These are phyloP conservation scores for Bellardia pandia DNA, from an alignment of 2,888 invertebrate genomes.

Conservation along the genomic window DNA sequence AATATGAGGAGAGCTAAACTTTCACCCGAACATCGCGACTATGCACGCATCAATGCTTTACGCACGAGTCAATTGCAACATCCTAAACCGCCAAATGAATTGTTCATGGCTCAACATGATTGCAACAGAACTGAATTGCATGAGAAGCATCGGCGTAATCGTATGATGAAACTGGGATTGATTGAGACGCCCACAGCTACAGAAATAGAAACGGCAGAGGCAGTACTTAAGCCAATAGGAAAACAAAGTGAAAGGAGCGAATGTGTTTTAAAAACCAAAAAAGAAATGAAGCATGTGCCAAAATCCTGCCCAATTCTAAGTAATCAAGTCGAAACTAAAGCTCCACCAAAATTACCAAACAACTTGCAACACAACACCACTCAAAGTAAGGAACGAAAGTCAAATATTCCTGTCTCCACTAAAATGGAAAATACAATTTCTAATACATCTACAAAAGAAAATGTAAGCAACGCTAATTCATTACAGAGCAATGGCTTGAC, in stretches of 20 bases:
- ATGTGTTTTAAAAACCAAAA: background rate
- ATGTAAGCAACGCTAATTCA: accelerated
- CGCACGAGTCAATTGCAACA: slow-evolving; percentile 8
- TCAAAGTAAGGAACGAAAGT: background rate
- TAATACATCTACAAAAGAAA: background rate
- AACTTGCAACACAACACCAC: background rate
- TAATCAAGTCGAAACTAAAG: background rate
- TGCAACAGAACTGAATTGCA: slow-evolving; percentile 52
- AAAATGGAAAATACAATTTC: background rate
- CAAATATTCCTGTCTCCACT: background rate
- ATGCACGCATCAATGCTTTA: slow-evolving; percentile 3
- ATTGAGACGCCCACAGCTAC: background rate
- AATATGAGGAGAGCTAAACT: background rate
- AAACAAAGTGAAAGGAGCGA: background rate
- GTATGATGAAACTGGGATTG: slow-evolving; percentile 67
- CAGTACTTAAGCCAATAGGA: background rate
- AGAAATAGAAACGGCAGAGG: background rate
- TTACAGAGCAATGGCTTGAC: background rate
- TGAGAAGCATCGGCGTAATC: slow-evolving; percentile 68
- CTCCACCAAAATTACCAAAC: no score
- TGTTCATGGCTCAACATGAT: slow-evolving; percentile 51
- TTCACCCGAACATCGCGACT: slow-evolving; percentile 42
- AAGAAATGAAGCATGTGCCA: background rate
- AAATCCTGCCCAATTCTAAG: background rate
- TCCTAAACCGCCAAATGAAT: slow-evolving; percentile 31